Evolutionary conservation across 1,140 invertebrate genomes (phyloP).

Genomic region (Trichogramma pretiosum): DNA sequence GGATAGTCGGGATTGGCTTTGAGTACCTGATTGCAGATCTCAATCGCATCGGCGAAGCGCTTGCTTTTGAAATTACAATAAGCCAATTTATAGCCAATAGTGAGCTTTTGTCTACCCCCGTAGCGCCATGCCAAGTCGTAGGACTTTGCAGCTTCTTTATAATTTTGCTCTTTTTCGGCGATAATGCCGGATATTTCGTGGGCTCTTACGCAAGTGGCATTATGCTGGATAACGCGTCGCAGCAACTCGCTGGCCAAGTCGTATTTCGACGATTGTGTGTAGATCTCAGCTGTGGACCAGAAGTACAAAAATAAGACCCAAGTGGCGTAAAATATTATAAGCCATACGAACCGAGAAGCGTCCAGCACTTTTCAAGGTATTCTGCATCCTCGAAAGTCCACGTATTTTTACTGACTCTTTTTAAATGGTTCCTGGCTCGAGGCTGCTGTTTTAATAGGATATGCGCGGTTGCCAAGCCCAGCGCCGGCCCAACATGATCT

Average conservation of each 20-base stretch:
- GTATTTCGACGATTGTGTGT: slow-evolving; percentile 78
- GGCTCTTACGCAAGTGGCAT: slow-evolving; percentile 83
- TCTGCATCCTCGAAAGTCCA: slow-evolving; percentile 95
- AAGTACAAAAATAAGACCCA: not conserved
- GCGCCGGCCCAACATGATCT: slow-evolving; percentile 78
- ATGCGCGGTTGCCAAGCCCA: slow-evolving; percentile 79
- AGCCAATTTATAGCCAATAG: slow-evolving; percentile 85
- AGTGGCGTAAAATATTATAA: too few species aligned
- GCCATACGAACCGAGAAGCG: slow-evolving; percentile 76
- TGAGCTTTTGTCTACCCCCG: slow-evolving; percentile 68
- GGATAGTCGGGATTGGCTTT: slow-evolving; percentile 79
- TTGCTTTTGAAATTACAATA: slow-evolving; percentile 89
- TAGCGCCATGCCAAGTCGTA: slow-evolving; percentile 83
- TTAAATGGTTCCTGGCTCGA: slow-evolving; percentile 84
- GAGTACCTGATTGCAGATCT: slow-evolving; percentile 75
- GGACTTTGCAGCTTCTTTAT: slow-evolving; percentile 72
- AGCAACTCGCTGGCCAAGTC: slow-evolving; percentile 80
- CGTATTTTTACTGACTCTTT: slow-evolving; percentile 72
- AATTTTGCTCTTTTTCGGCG: slow-evolving; percentile 87
- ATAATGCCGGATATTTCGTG: slow-evolving; percentile 83
- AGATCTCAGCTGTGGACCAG: slow-evolving; percentile 56
- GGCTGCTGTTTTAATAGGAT: slow-evolving; percentile 85
- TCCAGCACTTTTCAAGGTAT: slow-evolving; percentile 90
- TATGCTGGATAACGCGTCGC: slow-evolving; percentile 72
- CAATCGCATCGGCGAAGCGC: slow-evolving; percentile 76